Base-by-base conservation (phyloP, 1,140 invertebrate genomes). In the Scaptomyza pallida region DNA sequence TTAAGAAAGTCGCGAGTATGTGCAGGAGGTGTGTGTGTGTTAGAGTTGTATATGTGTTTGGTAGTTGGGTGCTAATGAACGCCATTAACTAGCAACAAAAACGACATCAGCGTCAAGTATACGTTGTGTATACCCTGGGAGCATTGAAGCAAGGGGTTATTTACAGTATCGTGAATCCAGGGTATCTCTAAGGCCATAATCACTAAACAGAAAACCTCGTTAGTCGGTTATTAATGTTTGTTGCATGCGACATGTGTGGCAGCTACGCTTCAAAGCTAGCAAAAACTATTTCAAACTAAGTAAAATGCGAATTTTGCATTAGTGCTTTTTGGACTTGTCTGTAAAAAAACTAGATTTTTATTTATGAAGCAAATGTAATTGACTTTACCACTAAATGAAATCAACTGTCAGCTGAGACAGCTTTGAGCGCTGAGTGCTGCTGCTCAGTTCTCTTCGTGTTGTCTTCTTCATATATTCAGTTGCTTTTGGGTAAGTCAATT, bases 241-340 rank as follows among this genome's bases (percentile, higher is more conserved):
- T 75, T n/a, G 45, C 69, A 79, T 79, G 75, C 81, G 73, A 68
- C 81, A 81, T 86, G 81, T 86, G 81, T 80, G 41, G 50, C 50
- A 57, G 44, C 56, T 51, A 45, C 21, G 15, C n/a, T 16, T 61
- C 35, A 30, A 33, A 10, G n/a, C 16, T 9, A 45, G 26, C 40
- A 37, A 1, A 33, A 33, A 59, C 35, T 30, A 35, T 40, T 40
- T 10, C 44, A 10, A 74, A 83, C 70, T 78, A 64, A 71, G 75
- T 78, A 26, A 75, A 83, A 75, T 62, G 61, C 57, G 56, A 44
- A 70, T 65, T 17, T 23, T 75, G 71, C 76, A 71, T 68, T 79
- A 55, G 62, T 43, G 26, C 9, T 30, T 30, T 74, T 67, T 64
- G 71, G 10, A 1, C 33, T 5, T 13, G 33, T 37, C 4, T 37